Percentiles rank a stretch among this genome's conserved stretches.
phyloP scores from a whole-genome alignment of 2,888 invertebrate species.

The Mactromeris polynyma region DNA sequence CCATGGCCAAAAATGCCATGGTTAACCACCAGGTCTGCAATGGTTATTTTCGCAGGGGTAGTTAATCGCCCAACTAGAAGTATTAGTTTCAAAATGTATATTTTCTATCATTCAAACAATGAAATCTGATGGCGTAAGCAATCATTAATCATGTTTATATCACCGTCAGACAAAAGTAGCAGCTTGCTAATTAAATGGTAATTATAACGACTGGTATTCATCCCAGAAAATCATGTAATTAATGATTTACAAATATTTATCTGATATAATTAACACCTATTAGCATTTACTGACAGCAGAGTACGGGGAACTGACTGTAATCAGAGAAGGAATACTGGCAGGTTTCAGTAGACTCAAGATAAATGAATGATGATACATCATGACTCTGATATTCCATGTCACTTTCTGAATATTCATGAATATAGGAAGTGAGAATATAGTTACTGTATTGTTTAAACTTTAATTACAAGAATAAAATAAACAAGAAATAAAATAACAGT shows the following conservation, averaged over 20 bases:
- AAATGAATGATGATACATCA: not conserved
- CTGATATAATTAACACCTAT: slow-evolving; percentile 12
- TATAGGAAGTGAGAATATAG: too few relatives aligned
- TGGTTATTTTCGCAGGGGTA: too few relatives aligned
- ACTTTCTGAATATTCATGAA: too few relatives aligned
- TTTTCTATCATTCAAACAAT: not conserved
- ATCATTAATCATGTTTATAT: slow-evolving; percentile 10
- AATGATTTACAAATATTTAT: not conserved
- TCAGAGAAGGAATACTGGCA: not conserved
- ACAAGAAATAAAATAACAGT: too few relatives aligned
- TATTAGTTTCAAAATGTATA: not conserved
- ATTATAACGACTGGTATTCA: not conserved
- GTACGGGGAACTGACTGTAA: not conserved
- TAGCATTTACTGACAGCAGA: not conserved
- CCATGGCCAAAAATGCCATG: too few relatives aligned
- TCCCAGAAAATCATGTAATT: not conserved
- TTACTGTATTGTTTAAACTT: too few relatives aligned
- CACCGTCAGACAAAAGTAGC: not conserved
- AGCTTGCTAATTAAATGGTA: not conserved
- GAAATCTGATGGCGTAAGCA: not conserved
- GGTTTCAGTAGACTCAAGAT: not conserved
- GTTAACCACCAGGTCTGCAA: too few relatives aligned
- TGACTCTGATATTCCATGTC: too few relatives aligned
- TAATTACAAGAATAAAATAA: too few relatives aligned
- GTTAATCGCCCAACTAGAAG: too few relatives aligned